Base-by-base conservation (phyloP, 2,888 invertebrate genomes). In the Aricia artaxerxes region DNA sequence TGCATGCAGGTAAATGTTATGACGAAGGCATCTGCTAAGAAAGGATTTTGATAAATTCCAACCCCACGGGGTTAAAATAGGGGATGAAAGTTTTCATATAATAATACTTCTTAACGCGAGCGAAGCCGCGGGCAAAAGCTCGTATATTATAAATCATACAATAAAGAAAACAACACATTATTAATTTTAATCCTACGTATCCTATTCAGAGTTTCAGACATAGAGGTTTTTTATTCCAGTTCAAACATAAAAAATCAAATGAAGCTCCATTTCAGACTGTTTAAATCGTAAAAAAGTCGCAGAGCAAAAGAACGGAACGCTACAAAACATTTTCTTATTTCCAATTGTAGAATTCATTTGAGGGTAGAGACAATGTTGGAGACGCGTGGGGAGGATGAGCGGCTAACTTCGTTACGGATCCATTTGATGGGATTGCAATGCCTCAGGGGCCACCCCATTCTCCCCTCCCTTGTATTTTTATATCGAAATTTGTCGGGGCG, bases 331-430 rank as follows among this genome's bases (percentile, higher is more conserved):
- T 94, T 93, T 94, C 94, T 94, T 94, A 94, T 94, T 94, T 94
- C 93, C 93, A 94, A 94, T 94, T 94, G 94, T 94, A 94, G 94
- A 94, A 94, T 94, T 94, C 94, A 94, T 94, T 94, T 94, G 93
- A 94, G 94, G 93, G 94, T 91, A 94, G 94, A 94, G 94, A 94
- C 94, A 94, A 94, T 94, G 94, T 92, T 90, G 93, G 92, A 87
- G 92, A 91, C 91, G 92, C 93, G 93, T 91, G 94, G 94, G 94
- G 94, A 92, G 94, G 94, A 93, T 94, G 94, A 93, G 90, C 93
- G 92, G 95, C 95, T 96, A 96, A 96, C 96, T 96, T 95, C 96
- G 96, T 96, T 96, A 96, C 95, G 96, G 95, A 96, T 96, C 96
- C 96, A 96, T 96, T 96, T 96, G 96, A 96, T 96, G 96, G 96